phyloP scores from a whole-genome alignment of 2,888 invertebrate species.

The Abrostola tripartita region DNA sequence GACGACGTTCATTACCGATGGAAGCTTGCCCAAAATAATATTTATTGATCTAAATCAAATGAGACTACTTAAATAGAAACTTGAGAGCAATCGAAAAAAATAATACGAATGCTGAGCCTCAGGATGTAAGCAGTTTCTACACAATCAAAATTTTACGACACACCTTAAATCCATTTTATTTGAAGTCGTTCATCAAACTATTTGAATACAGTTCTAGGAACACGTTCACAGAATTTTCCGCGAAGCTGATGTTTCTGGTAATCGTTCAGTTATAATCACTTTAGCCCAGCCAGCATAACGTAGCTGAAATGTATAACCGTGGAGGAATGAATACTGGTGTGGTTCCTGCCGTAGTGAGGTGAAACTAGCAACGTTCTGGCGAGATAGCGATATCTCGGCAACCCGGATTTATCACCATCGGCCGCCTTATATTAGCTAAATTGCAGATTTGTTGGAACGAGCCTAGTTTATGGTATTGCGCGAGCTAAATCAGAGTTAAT shows the following conservation, averaged over 20 bases:
- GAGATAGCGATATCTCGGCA: conserved; percentile 32
- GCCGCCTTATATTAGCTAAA: conserved; percentile 31
- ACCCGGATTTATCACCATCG: conserved; percentile 28
- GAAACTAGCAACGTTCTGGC: conserved; percentile 39
- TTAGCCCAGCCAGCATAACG: conserved; percentile 14
- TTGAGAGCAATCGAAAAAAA: conserved; percentile 23
- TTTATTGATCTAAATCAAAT: conserved; percentile 63
- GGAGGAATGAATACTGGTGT: conserved; percentile 33
- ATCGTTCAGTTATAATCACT: conserved; percentile 1
- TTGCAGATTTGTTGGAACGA: conserved; percentile 31
- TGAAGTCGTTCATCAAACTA: not conserved
- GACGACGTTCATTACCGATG: conserved; percentile 67
- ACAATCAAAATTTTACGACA: not conserved
- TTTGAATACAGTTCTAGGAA: conserved; percentile 9
- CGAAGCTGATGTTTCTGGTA: conserved; percentile 16
- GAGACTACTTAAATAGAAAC: conserved; percentile 52
- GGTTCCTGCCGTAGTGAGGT: conserved; percentile 20
- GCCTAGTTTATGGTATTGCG: conserved; percentile 34
- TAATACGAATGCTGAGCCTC: not conserved
- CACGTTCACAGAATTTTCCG: conserved; percentile 4
- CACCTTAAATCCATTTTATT: not conserved
- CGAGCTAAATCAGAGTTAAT: conserved; percentile 34
- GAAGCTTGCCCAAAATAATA: conserved; percentile 75
- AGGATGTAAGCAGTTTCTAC: not conserved
- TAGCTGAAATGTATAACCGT: conserved; percentile 19